Evolutionary conservation across 2,113 vertebrate genomes (phyloP).

Genomic region (Astatotilapia flaviijosephi): DNA sequence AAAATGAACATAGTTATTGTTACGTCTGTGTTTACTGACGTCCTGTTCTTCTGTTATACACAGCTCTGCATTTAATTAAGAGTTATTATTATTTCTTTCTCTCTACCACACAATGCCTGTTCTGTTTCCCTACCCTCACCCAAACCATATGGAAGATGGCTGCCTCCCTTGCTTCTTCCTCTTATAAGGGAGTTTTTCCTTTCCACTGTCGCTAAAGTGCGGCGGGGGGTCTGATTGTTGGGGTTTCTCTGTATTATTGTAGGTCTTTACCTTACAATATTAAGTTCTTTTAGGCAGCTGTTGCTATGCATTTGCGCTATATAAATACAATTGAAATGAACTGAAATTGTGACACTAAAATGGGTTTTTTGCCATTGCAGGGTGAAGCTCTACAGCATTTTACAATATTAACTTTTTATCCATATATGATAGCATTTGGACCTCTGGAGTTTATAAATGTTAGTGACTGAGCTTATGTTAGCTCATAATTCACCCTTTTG

Average conservation of each 20-base stretch:
- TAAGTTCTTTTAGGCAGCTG: background rate
- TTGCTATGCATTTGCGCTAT: background rate
- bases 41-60: background rate
- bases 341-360: background rate
- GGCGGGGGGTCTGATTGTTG: background rate
- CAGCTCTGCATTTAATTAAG: background rate
- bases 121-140: background rate
- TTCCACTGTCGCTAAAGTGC: background rate
- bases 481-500: background rate
- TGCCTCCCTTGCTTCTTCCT: background rate
- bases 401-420: background rate
- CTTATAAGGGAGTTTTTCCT: background rate
- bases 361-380: background rate
- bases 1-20: background rate
- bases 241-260: background rate
- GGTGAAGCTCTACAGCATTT: background rate
- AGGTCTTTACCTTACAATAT: background rate
- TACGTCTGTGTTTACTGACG: background rate
- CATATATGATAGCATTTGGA: background rate
- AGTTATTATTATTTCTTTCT: background rate
- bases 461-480: accelerated
- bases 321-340: background rate
- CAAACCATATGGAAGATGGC: background rate
- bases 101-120: background rate
- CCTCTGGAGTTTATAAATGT: background rate